Evolutionary conservation across 2,797 vertebrate genomes (phyloP).

Genomic region (Cyclura pinguis): DNA sequence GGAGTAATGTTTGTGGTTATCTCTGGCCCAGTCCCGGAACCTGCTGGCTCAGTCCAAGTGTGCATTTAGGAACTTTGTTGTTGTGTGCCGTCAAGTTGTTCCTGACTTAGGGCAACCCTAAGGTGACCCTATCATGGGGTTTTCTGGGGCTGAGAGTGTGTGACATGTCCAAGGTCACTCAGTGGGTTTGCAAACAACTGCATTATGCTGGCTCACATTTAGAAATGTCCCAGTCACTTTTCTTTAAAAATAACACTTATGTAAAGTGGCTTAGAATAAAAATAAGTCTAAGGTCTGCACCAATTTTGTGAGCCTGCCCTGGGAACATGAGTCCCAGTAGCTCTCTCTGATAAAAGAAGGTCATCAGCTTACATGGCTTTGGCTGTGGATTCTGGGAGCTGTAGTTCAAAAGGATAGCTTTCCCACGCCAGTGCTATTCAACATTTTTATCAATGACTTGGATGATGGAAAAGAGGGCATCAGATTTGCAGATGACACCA

Average conservation of each 20-base stretch:
- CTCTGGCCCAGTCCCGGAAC: not conserved
- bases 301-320: not conserved
- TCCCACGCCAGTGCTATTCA: not conserved
- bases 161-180: too few relatives aligned
- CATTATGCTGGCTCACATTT: not conserved
- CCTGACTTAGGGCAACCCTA: too few relatives aligned
- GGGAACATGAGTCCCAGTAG: too few relatives aligned
- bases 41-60: not conserved
- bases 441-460: too few relatives aligned
- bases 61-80: not conserved
- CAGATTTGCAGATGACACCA: too few relatives aligned
- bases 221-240: not conserved
- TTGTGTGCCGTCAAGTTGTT: too few relatives aligned
- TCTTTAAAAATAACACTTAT: too few relatives aligned
- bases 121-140: too few relatives aligned
- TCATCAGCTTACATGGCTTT: not conserved
- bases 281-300: not conserved
- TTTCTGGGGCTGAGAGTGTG: too few relatives aligned
- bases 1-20: fast-evolving
- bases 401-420: not conserved
- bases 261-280: not conserved
- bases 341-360: not conserved
- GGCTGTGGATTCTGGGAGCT: not conserved
- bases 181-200: too few relatives aligned
- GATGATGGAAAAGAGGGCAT: too few relatives aligned